phyloP scores from a whole-genome alignment of 2,797 vertebrate species.

The Trichosurus vulpecula region DNA sequence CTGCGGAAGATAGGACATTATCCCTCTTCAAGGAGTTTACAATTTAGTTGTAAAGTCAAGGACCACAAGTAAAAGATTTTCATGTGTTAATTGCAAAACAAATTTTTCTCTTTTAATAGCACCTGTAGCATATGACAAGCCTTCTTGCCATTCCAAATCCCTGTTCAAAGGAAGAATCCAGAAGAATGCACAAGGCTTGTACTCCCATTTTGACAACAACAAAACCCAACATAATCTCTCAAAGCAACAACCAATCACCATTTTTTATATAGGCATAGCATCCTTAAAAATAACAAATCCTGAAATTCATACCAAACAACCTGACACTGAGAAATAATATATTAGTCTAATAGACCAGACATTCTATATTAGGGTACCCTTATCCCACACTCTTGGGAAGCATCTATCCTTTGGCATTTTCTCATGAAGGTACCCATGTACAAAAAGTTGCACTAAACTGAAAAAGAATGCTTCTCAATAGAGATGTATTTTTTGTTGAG shows the following conservation, averaged over 20 bases:
- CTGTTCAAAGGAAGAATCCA: not conserved
- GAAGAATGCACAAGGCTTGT: not conserved
- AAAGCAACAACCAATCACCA: not conserved
- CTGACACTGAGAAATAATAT: not conserved
- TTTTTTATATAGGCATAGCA: not conserved
- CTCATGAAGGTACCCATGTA: conserved; percentile 9
- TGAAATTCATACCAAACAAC: not conserved
- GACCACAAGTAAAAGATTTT: not conserved
- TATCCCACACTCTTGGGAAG: not conserved
- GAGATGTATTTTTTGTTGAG: conserved; percentile 29
- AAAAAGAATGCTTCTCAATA: conserved; percentile 31
- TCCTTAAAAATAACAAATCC: not conserved
- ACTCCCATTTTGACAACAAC: not conserved
- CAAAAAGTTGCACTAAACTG: conserved; percentile 24
- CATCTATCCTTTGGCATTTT: conserved; percentile 25
- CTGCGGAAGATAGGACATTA: not conserved
- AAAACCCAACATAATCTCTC: not conserved
- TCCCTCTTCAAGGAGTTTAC: not conserved
- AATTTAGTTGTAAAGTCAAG: not conserved
- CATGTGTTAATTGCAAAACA: not conserved
- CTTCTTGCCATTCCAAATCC: not conserved
- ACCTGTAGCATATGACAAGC: not conserved
- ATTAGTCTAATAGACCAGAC: not conserved
- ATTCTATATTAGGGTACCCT: not conserved
- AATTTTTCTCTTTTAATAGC: not conserved